Evolutionary conservation across 2,888 invertebrate species (phyloP).

Genomic region (Bimastos eiseni): DNA sequence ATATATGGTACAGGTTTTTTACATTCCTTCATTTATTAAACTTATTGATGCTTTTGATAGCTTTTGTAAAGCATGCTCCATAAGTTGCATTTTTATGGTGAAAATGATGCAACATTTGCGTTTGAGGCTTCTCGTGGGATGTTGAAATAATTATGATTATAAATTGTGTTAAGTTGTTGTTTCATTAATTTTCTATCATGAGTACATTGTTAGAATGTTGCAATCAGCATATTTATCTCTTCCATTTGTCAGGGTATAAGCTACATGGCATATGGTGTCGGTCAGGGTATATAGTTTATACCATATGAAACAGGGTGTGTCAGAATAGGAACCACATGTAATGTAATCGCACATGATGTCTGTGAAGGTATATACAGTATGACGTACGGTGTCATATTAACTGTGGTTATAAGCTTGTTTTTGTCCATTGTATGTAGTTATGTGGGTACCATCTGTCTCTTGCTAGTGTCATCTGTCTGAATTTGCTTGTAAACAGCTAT

Average conservation of each 20-base stretch:
- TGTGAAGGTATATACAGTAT: not conserved
- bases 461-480: not conserved
- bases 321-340: too few species aligned
- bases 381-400: not conserved
- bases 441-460: not conserved
- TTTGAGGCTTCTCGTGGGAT: not conserved
- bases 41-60: not conserved
- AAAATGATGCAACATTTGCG: not conserved
- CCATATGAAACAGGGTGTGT: too few species aligned
- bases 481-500: not conserved
- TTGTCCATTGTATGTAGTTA: not conserved
- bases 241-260: not conserved
- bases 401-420: not conserved
- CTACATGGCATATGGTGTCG: not conserved
- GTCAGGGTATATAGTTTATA: constrained; percentile 13
- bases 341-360: too few species aligned
- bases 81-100: not conserved
- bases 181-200: not conserved
- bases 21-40: not conserved
- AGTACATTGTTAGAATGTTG: not conserved
- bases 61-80: not conserved
- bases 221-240: not conserved
- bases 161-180: not conserved
- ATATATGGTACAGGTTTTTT: not conserved
- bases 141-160: not conserved